Evolutionary conservation across 2,797 vertebrate species (phyloP).

Genomic region (Serranus cabrilla): DNA sequence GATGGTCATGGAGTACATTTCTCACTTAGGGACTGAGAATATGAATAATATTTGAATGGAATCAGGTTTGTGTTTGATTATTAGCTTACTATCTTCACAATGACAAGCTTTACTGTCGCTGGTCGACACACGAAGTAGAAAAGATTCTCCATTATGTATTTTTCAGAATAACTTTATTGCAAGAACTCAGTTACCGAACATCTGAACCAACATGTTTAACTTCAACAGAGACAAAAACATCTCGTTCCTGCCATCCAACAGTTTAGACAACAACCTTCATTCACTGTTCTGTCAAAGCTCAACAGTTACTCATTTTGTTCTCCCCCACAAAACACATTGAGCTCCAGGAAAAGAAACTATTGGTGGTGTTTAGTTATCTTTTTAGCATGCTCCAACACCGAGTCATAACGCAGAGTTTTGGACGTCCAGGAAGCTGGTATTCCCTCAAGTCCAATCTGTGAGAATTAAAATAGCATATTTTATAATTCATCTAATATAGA

Average conservation of each 20-base stretch:
- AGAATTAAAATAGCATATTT: constrained; percentile 18
- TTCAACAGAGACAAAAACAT: constrained; percentile 78
- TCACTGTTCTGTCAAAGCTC: constrained; percentile 68
- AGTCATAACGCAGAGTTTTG: constrained; percentile 71
- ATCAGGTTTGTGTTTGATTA: not conserved
- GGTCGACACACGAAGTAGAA: not conserved
- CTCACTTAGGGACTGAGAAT: not conserved
- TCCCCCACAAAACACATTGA: not conserved
- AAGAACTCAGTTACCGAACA: constrained; percentile 34
- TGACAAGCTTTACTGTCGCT: not conserved
- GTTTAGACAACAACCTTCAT: constrained; percentile 84
- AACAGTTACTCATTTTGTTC: constrained; percentile 49
- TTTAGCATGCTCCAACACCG: constrained; percentile 74
- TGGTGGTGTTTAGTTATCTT: constrained; percentile 71
- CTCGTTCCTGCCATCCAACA: constrained; percentile 65
- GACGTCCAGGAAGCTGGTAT: constrained; percentile 82
- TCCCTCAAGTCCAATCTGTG: constrained; percentile 77
- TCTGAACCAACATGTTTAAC: constrained; percentile 56
- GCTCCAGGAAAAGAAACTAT: constrained; percentile 31
- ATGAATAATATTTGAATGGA: constrained; percentile 3
- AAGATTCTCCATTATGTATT: not conserved
- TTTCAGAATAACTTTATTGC: constrained; percentile 37
- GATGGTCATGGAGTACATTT: too few relatives aligned
- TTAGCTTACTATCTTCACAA: not conserved
- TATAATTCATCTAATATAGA: not conserved